Evolutionary conservation across 2,797 vertebrate genomes (phyloP).

Genomic region (Remorina albescens): DNA sequence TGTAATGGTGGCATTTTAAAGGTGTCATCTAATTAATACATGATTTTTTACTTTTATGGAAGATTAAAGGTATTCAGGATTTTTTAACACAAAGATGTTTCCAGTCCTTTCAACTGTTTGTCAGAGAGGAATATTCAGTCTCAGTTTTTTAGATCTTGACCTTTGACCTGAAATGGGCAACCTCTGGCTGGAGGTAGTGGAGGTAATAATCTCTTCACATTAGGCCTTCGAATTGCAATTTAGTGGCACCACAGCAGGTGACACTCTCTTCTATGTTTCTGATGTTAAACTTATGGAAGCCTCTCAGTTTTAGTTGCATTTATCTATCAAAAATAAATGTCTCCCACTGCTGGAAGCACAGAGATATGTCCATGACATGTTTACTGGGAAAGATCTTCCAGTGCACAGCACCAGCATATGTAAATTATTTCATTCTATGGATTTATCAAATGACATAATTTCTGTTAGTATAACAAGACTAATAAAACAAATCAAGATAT

Average conservation of each 20-base stretch:
- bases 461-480: background rate
- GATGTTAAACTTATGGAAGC: background rate
- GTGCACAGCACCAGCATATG: background rate
- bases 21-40: no score
- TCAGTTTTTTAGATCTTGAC: background rate
- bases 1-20: no score
- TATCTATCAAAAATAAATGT: background rate
- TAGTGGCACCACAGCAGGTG: conserved; percentile 38
- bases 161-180: background rate
- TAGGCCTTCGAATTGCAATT: conserved; percentile 30
- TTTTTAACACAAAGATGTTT: background rate
- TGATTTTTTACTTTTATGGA: background rate
- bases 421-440: background rate
- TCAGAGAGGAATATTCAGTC: no score
- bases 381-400: background rate
- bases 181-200: no score
- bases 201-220: background rate
- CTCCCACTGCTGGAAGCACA: conserved; percentile 14
- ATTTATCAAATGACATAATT: background rate
- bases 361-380: no score
- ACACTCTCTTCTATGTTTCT: conserved; percentile 28
- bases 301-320: background rate
- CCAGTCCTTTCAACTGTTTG: no score
- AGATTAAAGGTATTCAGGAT: background rate
- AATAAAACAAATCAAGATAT: conserved; percentile 20